Conservation (phyloP, 2,888 invertebrate species). For the Notodonta ziczac region DNA sequence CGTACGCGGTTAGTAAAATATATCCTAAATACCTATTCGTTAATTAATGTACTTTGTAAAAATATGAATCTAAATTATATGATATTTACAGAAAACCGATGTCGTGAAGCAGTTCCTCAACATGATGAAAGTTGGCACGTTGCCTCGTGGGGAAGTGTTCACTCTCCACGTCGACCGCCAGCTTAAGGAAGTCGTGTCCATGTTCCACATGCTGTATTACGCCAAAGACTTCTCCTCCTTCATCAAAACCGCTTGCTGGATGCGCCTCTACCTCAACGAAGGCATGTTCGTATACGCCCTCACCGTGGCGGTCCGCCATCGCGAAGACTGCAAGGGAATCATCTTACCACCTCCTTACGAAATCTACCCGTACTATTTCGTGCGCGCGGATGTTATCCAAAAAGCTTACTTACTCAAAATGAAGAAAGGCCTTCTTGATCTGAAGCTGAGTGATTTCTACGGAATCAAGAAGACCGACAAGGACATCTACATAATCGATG, state of each 20-base stretch:
- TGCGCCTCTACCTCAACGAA: constrained; percentile 81
- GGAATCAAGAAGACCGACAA: constrained; percentile 79
- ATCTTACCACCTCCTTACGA: constrained; percentile 84
- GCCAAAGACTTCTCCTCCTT: constrained; percentile 81
- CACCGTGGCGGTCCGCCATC: constrained; percentile 80
- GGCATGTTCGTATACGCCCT: constrained; percentile 85
- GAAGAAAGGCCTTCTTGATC: constrained; percentile 73
- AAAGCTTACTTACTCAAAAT: constrained; percentile 81
- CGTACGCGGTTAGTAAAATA: constrained; percentile 59
- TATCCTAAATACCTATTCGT: background rate
- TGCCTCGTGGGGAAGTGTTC: constrained; percentile 84
- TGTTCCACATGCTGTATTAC: constrained; percentile 82
- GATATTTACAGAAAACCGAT: constrained; percentile 77
- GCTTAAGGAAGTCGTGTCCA: constrained; percentile 76
- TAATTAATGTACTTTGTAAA: background rate
- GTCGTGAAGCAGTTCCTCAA: constrained; percentile 85
- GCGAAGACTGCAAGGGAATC: constrained; percentile 77
- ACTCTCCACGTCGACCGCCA: constrained; percentile 78
- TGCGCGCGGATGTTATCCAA: constrained; percentile 87
- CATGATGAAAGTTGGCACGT: constrained; percentile 77
- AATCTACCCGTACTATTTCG: constrained; percentile 87
- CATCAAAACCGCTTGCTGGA: constrained; percentile 79
- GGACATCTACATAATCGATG: constrained; percentile 85
- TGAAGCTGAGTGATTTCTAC: constrained; percentile 79
- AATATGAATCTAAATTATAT: background rate